A percentile compares a stretch with the other conserved stretches of the same genome.
Evolutionary conservation across 2,113 vertebrate genomes (phyloP).

Genomic region (Nannobrachium achirus): DNA sequence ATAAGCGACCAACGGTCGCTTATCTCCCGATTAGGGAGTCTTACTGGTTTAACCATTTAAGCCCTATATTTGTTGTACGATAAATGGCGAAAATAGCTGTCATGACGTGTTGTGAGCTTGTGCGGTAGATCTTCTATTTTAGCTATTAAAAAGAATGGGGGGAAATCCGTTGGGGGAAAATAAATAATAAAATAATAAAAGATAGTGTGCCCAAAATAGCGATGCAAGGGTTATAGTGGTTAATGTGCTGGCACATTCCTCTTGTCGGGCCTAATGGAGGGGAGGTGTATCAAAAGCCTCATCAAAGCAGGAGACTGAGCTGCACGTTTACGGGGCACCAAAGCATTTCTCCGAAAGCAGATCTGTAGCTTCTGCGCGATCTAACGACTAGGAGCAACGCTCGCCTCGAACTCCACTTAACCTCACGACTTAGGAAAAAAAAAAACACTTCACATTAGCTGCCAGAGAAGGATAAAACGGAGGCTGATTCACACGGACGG

Average conservation of each 20-base stretch:
- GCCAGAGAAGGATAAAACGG: conserved; percentile 48
- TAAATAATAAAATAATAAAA: too few species aligned
- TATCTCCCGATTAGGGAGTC: too few species aligned
- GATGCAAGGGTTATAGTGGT: too few species aligned
- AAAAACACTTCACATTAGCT: conserved; percentile 66
- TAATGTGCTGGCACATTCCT: conserved; percentile 57
- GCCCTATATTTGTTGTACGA: too few species aligned
- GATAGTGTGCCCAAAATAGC: too few species aligned
- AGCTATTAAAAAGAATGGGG: too few species aligned
- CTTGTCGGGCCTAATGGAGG: conserved; percentile 67
- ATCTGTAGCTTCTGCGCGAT: conserved; percentile 56
- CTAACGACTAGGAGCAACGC: conserved; percentile 66
- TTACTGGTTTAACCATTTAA: too few species aligned
- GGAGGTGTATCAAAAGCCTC: conserved; percentile 68
- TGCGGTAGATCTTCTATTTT: too few species aligned
- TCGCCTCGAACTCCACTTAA: conserved; percentile 55
- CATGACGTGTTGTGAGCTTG: too few species aligned
- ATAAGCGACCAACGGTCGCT: too few species aligned
- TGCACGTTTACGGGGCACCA: conserved; percentile 64
- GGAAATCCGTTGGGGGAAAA: too few species aligned
- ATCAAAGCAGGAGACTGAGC: conserved; percentile 66
- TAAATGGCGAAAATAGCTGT: too few species aligned
- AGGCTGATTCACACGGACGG: conserved; percentile 55
- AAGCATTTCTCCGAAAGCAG: conserved; percentile 56
- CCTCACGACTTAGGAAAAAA: conserved; percentile 56